Evolutionary conservation across 2,888 invertebrate species (phyloP).

Genomic region (Agonopterix subpropinquella): DNA sequence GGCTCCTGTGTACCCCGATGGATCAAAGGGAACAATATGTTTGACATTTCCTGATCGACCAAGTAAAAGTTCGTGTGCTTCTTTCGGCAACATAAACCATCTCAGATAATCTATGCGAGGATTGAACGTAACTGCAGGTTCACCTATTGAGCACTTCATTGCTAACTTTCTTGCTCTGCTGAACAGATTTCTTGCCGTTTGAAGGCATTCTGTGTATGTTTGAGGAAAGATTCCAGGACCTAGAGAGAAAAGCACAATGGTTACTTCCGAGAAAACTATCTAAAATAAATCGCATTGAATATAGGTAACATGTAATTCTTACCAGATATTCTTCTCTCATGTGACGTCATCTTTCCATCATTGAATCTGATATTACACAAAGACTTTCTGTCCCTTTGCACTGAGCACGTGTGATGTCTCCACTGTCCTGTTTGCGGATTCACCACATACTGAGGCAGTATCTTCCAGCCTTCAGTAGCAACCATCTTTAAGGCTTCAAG

Average conservation of each 20-base stretch:
- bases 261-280: neutral
- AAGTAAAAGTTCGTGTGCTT: conserved; percentile 85
- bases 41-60: conserved; percentile 86
- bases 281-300: neutral
- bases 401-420: conserved; percentile 87
- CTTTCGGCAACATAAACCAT: conserved; percentile 94
- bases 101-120: conserved; percentile 81
- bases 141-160: conserved; percentile 82
- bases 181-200: conserved; percentile 86
- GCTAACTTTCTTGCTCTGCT: conserved; percentile 85
- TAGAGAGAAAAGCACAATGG: conserved; percentile 24
- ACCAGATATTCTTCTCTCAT: conserved; percentile 82
- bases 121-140: conserved; percentile 84
- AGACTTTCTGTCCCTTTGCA: conserved; percentile 89
- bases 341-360: conserved; percentile 84
- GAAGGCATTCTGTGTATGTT: conserved; percentile 84
- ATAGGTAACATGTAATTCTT: conserved; percentile 14
- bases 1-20: conserved; percentile 74
- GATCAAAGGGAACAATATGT: conserved; percentile 85
- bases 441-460: conserved; percentile 90
- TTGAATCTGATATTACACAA: conserved; percentile 84
- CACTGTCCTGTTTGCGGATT: conserved; percentile 93
- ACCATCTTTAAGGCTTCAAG: conserved; percentile 91
- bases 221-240: conserved; percentile 84
- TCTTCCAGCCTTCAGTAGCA: conserved; percentile 91